A percentile compares a stretch with the other conserved stretches of the same genome.
These are phyloP conservation scores for Cordilura impudica DNA, from an alignment of 2,888 invertebrate species.

Conservation along the genomic window DNA sequence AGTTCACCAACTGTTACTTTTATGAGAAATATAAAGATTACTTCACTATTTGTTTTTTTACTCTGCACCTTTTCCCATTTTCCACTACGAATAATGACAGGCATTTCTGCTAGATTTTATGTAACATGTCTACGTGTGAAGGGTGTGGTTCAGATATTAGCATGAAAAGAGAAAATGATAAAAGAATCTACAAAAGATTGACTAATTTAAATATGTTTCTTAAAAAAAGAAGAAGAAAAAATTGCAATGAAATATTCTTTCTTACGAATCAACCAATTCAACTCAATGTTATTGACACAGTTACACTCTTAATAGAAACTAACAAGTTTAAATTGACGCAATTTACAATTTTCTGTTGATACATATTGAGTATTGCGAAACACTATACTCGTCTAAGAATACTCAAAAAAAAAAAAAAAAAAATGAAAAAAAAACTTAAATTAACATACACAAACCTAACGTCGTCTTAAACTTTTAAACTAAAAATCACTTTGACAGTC, in stretches of 20 bases:
- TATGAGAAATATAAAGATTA: no score
- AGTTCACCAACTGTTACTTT: no score
- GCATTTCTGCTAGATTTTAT: no score
- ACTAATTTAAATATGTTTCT: background rate
- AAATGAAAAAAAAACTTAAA: background rate
- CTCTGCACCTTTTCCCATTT: no score
- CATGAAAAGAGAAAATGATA: no score
- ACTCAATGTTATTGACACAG: conserved; percentile 59
- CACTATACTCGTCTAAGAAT: background rate
- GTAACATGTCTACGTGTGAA: no score
- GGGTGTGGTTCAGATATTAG: no score
- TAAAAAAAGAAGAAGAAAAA: background rate
- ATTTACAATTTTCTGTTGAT: conserved; percentile 24
- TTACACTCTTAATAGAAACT: conserved; percentile 50
- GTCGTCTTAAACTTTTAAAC: background rate
- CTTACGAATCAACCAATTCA: background rate
- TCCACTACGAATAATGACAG: no score
- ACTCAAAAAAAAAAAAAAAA: no score
- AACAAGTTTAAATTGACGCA: conserved; percentile 58
- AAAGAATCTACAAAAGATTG: background rate
- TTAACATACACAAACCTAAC: background rate
- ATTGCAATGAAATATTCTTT: background rate
- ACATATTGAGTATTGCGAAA: background rate
- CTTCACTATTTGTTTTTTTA: no score
- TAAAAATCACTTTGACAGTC: conserved; percentile 15